Evolutionary conservation across 2,888 invertebrate genomes (phyloP).

Genomic region (Crepidodera aurea): DNA sequence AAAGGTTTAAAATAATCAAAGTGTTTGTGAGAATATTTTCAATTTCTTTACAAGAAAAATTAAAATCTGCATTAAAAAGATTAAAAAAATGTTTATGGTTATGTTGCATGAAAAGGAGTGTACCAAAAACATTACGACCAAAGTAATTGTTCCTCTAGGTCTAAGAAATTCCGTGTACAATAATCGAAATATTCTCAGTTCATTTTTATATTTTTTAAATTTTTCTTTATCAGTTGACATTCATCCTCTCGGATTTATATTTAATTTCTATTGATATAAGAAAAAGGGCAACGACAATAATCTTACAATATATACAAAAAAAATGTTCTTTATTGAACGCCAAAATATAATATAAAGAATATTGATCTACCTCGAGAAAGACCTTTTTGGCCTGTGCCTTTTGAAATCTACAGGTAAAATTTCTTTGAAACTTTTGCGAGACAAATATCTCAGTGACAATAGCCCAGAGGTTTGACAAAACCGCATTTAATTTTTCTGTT

Average conservation of each 20-base stretch:
- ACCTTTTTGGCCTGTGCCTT: constrained; percentile 31
- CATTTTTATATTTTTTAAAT: too few species aligned
- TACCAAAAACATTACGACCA: too few species aligned
- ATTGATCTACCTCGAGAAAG: constrained; percentile 15
- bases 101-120: too few species aligned
- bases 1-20: too few species aligned
- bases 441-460: constrained; percentile 47
- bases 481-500: constrained; percentile 56
- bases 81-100: too few species aligned
- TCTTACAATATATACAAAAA: constrained; percentile 17
- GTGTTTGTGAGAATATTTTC: too few species aligned
- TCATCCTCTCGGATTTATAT: not conserved
- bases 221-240: too few species aligned
- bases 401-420: constrained; percentile 40
- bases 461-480: constrained; percentile 55
- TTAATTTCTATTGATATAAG: constrained; percentile 2
- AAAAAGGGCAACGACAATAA: constrained; percentile 7
- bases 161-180: too few species aligned
- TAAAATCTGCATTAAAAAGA: too few species aligned
- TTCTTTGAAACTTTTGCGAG: constrained; percentile 37
- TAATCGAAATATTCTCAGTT: too few species aligned
- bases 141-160: too few species aligned
- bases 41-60: too few species aligned
- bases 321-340: constrained; percentile 37
- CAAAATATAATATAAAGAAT: constrained; percentile 33